A percentile compares a stretch with the other conserved stretches of the same genome.
phyloP scores from a whole-genome alignment of 92 coral and sea anemone genomes.

The Nematostella vectensis region DNA sequence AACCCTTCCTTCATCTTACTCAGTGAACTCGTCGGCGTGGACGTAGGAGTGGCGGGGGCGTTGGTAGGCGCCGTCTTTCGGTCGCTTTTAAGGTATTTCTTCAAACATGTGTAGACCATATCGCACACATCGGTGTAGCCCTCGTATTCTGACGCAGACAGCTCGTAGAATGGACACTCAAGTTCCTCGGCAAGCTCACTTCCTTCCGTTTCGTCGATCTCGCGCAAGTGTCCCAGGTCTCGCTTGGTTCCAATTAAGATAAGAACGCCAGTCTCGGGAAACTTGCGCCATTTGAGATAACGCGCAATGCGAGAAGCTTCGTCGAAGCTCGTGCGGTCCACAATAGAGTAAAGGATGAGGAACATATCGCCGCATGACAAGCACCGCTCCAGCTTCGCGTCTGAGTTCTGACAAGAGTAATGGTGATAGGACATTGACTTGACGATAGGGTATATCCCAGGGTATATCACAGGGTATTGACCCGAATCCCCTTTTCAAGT shows the following conservation, averaged over 20 bases:
- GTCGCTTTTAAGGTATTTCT: constrained; percentile 38
- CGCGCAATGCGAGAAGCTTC: constrained; percentile 75
- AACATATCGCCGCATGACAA: constrained; percentile 67
- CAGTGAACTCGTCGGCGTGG: constrained; percentile 16
- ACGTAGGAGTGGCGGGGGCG: constrained; percentile 7
- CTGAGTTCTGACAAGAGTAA: constrained; percentile 42
- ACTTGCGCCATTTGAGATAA: constrained; percentile 56
- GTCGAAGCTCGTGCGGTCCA: constrained; percentile 66
- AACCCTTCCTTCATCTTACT: constrained; percentile 67
- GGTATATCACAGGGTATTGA: not conserved
- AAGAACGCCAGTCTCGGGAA: constrained; percentile 34
- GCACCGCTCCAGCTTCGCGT: constrained; percentile 70
- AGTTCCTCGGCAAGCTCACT: constrained; percentile 78
- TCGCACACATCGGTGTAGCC: constrained; percentile 85
- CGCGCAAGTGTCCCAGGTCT: constrained; percentile 77
- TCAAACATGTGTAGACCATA: constrained; percentile 37
- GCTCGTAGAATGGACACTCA: constrained; percentile 73
- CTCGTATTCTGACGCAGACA: constrained; percentile 62
- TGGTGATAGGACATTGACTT: not conserved
- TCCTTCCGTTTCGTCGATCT: constrained; percentile 74
- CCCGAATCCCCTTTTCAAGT: not conserved
- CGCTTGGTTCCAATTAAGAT: constrained; percentile 74
- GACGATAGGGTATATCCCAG: too few species aligned
- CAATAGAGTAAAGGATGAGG: constrained; percentile 79
- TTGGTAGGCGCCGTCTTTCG: constrained; percentile 27